phyloP scores from a whole-genome alignment of 2,888 invertebrate genomes.

The Minunthozetes semirufus region DNA sequence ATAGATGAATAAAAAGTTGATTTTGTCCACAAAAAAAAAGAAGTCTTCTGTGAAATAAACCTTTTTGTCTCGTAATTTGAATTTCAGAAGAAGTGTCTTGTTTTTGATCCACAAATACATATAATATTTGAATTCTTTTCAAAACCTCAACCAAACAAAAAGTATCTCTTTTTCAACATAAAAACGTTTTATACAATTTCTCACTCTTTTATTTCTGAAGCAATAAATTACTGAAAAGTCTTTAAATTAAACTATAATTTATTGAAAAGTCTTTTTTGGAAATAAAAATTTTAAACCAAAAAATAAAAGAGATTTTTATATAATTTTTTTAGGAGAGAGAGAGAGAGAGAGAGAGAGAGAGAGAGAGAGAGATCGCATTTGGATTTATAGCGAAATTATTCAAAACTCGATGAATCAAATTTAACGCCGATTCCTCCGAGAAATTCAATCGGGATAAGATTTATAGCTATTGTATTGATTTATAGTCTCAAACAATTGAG shows the following conservation, averaged over 20 bases:
- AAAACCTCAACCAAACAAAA: too few species aligned
- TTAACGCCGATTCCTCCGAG: not conserved
- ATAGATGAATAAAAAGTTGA: not conserved
- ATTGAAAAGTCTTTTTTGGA: not conserved
- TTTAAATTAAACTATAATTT: not conserved
- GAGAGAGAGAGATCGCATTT: not conserved
- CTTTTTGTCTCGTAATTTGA: too few species aligned
- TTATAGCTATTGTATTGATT: slow-evolving; percentile 23
- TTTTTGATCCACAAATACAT: too few species aligned
- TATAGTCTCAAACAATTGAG: not conserved
- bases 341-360: not conserved
- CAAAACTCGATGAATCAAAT: slow-evolving; percentile 9
- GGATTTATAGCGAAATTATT: slow-evolving; percentile 19
- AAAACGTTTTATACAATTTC: too few species aligned
- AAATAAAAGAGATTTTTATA: not conserved
- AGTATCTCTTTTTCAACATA: too few species aligned
- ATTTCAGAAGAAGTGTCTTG: too few species aligned
- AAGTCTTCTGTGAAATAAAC: too few species aligned
- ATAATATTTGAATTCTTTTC: too few species aligned
- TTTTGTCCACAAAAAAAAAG: too few species aligned
- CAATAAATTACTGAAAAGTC: not conserved
- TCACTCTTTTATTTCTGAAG: too few species aligned
- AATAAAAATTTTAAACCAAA: not conserved
- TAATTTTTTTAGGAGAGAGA: not conserved
- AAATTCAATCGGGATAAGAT: not conserved